Conservation (phyloP, 1,140 invertebrate species). For the Pogonomyrmex californicus region DNA sequence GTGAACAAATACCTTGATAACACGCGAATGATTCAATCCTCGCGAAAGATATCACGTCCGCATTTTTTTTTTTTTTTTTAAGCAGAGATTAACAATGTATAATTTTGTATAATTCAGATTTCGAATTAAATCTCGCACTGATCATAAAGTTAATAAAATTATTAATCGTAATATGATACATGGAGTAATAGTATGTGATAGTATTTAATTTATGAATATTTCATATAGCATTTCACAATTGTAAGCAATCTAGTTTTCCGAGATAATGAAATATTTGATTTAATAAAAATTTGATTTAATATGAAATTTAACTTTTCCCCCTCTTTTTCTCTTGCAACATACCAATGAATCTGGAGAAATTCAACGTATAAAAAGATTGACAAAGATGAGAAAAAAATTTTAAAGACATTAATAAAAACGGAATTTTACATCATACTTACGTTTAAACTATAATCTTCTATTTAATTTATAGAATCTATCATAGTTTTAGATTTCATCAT, state of each 20-base stretch:
- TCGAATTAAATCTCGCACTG: background rate
- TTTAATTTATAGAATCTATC: background rate
- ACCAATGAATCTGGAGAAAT: background rate
- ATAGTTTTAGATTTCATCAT: background rate
- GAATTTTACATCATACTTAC: background rate
- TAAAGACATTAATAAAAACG: background rate
- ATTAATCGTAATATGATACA: background rate
- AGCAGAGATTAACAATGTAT: background rate
- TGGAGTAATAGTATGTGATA: background rate
- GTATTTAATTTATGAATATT: background rate
- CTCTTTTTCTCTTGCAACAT: background rate
- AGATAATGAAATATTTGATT: background rate
- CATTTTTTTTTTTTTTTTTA: background rate
- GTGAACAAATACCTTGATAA: constrained; percentile 4
- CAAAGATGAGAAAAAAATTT: background rate
- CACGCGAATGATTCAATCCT: constrained; percentile 42
- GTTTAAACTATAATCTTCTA: constrained; percentile 2
- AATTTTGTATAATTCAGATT: constrained; percentile 18
- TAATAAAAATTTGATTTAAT: no score
- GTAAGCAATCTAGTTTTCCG: background rate
- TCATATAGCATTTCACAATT: background rate
- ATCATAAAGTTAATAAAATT: background rate
- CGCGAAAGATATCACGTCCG: background rate
- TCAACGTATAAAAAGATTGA: background rate
- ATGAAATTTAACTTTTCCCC: background rate